Base-by-base conservation (phyloP, 2,888 invertebrate genomes). In the Entomobrya proxima region DNA sequence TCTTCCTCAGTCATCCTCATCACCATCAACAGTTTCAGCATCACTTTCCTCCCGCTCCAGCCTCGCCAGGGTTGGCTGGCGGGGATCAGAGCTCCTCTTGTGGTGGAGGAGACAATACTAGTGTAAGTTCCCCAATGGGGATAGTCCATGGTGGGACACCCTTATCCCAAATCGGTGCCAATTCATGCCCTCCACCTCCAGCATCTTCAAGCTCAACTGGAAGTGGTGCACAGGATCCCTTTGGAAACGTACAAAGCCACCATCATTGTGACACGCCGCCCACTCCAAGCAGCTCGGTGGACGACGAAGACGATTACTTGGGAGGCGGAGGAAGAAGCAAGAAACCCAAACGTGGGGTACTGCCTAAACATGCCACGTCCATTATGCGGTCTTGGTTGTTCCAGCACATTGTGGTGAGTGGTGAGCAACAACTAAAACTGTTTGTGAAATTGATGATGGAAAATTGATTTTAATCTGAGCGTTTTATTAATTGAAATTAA, bases 361-460 rank as follows among this genome's bases (percentile, higher is more conserved):
- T 98, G 91, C 98, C 98, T 40, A 96, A 98, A 91, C 97, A 97
- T 91, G 98, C 98, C 89, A 98, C 98, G 78, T 97, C 97, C 92
- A 97, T 97, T 89, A 97, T 98, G 97, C 93, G 98, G 89, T 96
- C 97, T 78, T 98, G 98, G 98, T 94, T 98, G 88, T 98, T 98
- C 93, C 97, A 98, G 92, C 98, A 98, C 92, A 94, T 98, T 91
- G 97, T 98, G 92, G 98, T 98, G 92, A 94, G 37, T 74, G 18
- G 21, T 55, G n/a, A n/a, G n/a, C n/a, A n/a, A n/a, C n/a, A n/a
- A 52, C 5, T 18, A 67, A n/a, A 72, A 78, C 21, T n/a, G 30
- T 61, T 21, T 75, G 2, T 30, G 18, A 13, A 58, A 44, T 27
- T 1, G 72, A 13, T n/a, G n/a, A n/a, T n/a, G n/a, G n/a, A n/a